phyloP scores from a whole-genome alignment of 2,888 invertebrate genomes.

The Salticus scenicus region DNA sequence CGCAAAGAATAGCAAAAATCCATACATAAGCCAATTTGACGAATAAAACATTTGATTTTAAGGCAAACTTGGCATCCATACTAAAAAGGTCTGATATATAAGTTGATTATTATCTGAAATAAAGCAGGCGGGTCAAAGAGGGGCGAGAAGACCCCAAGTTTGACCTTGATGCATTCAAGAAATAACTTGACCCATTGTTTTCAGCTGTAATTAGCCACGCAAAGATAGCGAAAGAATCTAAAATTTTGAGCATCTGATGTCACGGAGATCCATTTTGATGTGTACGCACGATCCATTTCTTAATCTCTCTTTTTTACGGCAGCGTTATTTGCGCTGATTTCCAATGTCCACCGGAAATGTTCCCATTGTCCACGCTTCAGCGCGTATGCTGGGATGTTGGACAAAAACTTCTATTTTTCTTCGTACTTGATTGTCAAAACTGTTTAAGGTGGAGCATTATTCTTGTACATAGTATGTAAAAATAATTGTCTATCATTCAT shows the following conservation, averaged over 20 bases:
- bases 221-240: slow-evolving; percentile 7
- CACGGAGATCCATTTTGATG: slow-evolving; percentile 40
- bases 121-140: background rate
- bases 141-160: background rate
- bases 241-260: slow-evolving; percentile 26
- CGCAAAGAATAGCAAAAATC: too few relatives aligned
- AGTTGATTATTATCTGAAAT: background rate
- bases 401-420: background rate
- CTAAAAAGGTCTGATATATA: slow-evolving; percentile 22
- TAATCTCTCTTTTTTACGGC: slow-evolving; percentile 4
- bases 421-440: background rate
- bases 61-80: slow-evolving; percentile 27
- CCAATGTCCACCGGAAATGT: slow-evolving; percentile 60
- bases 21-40: too few relatives aligned
- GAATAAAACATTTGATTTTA: too few relatives aligned
- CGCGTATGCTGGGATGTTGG: slow-evolving; percentile 15
- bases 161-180: slow-evolving; percentile 42
- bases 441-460: slow-evolving; percentile 1
- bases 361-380: slow-evolving; percentile 60
- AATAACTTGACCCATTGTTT: slow-evolving; percentile 48
- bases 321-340: slow-evolving; percentile 37
- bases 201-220: slow-evolving; percentile 31
- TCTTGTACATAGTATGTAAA: too few relatives aligned
- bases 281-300: slow-evolving; percentile 35
- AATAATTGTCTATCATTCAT: too few relatives aligned